A percentile compares a stretch with the other conserved stretches of the same genome.
Evolutionary conservation across 2,888 invertebrate genomes (phyloP).

Genomic region (Linnaemya tessellans): DNA sequence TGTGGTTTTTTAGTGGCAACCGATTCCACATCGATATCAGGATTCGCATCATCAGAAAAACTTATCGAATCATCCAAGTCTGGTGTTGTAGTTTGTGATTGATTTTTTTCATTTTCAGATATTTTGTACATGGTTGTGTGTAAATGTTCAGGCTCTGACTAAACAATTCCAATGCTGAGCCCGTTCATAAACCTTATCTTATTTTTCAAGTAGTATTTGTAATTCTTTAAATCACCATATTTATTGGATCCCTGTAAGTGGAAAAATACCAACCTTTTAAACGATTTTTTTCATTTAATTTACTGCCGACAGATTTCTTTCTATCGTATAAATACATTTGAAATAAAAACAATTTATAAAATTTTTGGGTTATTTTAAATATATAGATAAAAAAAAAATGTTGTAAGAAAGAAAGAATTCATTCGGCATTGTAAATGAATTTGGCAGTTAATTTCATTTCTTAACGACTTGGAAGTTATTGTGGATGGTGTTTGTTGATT

Average conservation of each 20-base stretch:
- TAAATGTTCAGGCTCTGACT: neutral
- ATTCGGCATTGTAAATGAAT: too few species aligned
- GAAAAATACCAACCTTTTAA: neutral
- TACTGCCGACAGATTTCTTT: too few species aligned
- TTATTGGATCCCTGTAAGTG: slow-evolving; percentile 25
- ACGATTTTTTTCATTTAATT: too few species aligned
- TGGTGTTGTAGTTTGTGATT: slow-evolving; percentile 71
- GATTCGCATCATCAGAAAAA: slow-evolving; percentile 83
- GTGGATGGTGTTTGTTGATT: too few species aligned
- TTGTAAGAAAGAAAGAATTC: too few species aligned
- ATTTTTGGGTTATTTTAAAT: too few species aligned
- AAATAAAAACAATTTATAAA: too few species aligned
- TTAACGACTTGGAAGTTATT: too few species aligned
- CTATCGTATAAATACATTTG: too few species aligned
- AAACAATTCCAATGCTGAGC: neutral
- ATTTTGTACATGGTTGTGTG: slow-evolving; percentile 55
- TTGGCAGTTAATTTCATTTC: too few species aligned
- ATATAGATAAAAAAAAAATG: too few species aligned
- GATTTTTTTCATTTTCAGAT: slow-evolving; percentile 54
- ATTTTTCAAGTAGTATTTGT: neutral
- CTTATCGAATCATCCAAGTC: slow-evolving; percentile 72
- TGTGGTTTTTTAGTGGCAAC: slow-evolving; percentile 85
- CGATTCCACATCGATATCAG: slow-evolving; percentile 77
- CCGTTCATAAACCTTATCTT: neutral
- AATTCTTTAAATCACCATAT: slow-evolving; percentile 41